Base-by-base conservation (phyloP, 2,888 invertebrate genomes). In the Chirona hameri region DNA sequence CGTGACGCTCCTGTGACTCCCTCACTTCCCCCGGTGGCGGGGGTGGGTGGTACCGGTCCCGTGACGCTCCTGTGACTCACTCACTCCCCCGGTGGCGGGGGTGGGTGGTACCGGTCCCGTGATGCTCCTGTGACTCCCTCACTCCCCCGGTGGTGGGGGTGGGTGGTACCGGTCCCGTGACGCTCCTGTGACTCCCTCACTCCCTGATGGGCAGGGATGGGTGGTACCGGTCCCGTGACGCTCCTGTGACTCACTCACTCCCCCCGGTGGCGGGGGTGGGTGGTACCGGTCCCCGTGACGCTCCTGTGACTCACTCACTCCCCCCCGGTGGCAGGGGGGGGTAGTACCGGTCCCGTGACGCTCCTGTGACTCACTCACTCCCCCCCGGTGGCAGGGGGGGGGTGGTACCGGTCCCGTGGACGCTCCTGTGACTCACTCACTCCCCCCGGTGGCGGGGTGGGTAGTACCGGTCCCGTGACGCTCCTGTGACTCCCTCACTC, bases 1-100 rank as follows among this genome's bases (percentile, higher is more conserved):
- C 3, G 39, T 80, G 39, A 39, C 39, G 39, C 4, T 39, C 39
- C 39, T 39, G 39, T 39, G 39, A 39, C 39, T 39, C 39, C 39
- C 39, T 39, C 39, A 39, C 39, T 39, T 7, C n/a, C 86, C 29
- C 52, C 0, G 65, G 18, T 52, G 69, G 46, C 79, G 15, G n/a
- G 14, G 12, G 24, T 14, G 48, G 31, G 52, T 46, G 27, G 52
- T 79, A 24, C 31, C 48, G 39, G 39, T 39, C 39, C 39, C 39
- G 39, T 39, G 39, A 39, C 39, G 39, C 4, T 39, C 39, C 39
- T 39, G 39, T 39, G 39, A 39, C 39, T 39, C 39, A n/a, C 76
- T 76, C n/a, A 15, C 39, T 14, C 31, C 72, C 72, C 1, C 72
- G 14, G 27, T 14, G 5, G 31, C 7, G 27, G 69, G 27, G 27